These are phyloP conservation scores for Onychostoma macrolepis DNA, from an alignment of 2,113 vertebrate genomes.

Conservation along the genomic window DNA sequence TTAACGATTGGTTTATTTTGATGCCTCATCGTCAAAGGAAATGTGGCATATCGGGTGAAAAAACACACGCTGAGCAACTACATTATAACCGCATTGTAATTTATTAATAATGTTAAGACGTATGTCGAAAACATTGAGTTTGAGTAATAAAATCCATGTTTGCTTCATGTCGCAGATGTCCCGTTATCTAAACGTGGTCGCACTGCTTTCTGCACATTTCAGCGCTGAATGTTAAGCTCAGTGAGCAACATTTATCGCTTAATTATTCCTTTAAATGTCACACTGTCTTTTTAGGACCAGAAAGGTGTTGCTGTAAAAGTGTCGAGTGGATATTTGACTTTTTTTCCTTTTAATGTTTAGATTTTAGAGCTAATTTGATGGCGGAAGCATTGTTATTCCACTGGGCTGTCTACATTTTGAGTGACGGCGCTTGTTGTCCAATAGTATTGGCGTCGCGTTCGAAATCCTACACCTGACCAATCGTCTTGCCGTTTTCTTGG, in stretches of 20 bases:
- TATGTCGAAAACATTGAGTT: neutral
- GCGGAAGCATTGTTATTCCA: slow-evolving; percentile 75
- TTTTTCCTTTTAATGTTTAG: neutral
- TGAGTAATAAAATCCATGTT: neutral
- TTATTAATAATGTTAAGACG: neutral
- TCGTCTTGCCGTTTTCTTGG: slow-evolving; percentile 28
- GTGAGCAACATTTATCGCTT: neutral
- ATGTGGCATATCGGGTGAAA: neutral
- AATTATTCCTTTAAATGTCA: neutral
- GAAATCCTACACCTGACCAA: slow-evolving; percentile 46
- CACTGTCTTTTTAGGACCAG: neutral
- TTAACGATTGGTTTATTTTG: neutral
- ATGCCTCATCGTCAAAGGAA: neutral
- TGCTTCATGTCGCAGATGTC: slow-evolving; percentile 3
- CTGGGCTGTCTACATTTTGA: slow-evolving; percentile 59
- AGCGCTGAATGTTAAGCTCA: neutral
- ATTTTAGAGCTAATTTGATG: slow-evolving; percentile 65
- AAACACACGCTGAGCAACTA: neutral
- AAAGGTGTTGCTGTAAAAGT: neutral
- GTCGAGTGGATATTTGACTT: neutral
- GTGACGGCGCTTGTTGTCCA: slow-evolving; percentile 55
- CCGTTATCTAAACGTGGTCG: slow-evolving; percentile 52
- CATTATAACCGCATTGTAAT: neutral
- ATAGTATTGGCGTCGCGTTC: slow-evolving; percentile 34
- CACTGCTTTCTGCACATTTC: slow-evolving; percentile 11